These are phyloP conservation scores for Stenchaetothrips biformis DNA, from an alignment of 2,888 invertebrate species.

Conservation along the genomic window DNA sequence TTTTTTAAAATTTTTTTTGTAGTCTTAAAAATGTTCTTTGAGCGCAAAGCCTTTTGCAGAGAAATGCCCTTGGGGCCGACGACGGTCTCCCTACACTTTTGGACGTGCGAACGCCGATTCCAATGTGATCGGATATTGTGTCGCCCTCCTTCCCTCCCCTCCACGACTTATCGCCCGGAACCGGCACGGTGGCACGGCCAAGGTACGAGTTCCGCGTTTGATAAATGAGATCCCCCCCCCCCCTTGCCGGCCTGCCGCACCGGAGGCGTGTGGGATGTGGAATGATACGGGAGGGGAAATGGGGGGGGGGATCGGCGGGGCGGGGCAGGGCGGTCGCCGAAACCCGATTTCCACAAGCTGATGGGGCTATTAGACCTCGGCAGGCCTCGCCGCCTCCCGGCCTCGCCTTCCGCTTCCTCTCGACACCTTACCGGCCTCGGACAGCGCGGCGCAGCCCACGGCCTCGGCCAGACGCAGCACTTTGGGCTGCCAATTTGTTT, in stretches of 20 bases:
- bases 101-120: not conserved
- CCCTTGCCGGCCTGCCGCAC: not conserved
- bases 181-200: not conserved
- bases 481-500: too few relatives aligned
- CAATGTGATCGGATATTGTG: not conserved
- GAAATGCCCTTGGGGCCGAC: too few relatives aligned
- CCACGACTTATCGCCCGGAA: not conserved
- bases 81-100: too few relatives aligned
- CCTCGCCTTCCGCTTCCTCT: too few relatives aligned
- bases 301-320: not conserved
- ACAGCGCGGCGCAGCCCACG: too few relatives aligned
- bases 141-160: not conserved
- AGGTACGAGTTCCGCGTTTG: not conserved
- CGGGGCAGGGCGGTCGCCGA: not conserved
- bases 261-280: not conserved
- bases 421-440: too few relatives aligned
- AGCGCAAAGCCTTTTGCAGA: too few relatives aligned
- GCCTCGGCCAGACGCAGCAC: too few relatives aligned
- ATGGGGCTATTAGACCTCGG: not conserved
- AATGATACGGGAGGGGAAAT: not conserved
- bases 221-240: not conserved
- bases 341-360: constrained; percentile 11
- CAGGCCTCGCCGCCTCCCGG: too few relatives aligned
- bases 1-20: too few relatives aligned
- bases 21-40: too few relatives aligned